phyloP scores from a whole-genome alignment of 2,888 invertebrate genomes.

The Megalurothrips usitatus region DNA sequence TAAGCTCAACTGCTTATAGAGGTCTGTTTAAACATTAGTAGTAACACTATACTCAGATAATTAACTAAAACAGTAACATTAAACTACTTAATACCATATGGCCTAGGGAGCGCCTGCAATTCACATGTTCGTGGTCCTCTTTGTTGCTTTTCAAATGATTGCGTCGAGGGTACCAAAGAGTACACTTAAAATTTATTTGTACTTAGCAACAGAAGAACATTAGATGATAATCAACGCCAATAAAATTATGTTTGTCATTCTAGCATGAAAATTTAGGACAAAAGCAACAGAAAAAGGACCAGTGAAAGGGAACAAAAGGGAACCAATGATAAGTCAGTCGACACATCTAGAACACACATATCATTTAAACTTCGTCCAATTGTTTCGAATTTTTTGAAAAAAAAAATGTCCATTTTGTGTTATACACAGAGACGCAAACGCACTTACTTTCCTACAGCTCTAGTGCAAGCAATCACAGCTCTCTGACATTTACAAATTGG shows the following conservation, averaged over 20 bases:
- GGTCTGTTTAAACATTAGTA: not conserved
- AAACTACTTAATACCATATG: not conserved
- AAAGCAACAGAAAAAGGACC: too few species aligned
- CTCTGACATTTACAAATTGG: too few species aligned
- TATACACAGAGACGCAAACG: too few species aligned
- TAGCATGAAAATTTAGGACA: not conserved
- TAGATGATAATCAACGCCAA: not conserved
- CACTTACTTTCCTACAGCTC: too few species aligned
- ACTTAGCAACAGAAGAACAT: not conserved
- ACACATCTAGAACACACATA: too few species aligned
- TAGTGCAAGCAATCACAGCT: too few species aligned
- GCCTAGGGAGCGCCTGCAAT: not conserved
- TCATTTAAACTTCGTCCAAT: too few species aligned
- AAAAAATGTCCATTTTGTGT: too few species aligned
- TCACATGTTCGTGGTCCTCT: not conserved
- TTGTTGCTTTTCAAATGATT: not conserved
- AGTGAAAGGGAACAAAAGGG: too few species aligned
- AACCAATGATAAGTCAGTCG: too few species aligned
- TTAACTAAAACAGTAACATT: not conserved
- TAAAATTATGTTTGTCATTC: not conserved
- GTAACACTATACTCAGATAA: not conserved
- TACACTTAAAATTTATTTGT: not conserved
- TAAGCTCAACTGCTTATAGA: conserved; percentile 4
- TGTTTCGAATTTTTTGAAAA: too few species aligned
- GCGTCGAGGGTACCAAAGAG: not conserved